A percentile compares a stretch with the other conserved stretches of the same genome.
These are phyloP conservation scores for Molanna angustata DNA, from an alignment of 2,888 invertebrate genomes.

Conservation along the genomic window DNA sequence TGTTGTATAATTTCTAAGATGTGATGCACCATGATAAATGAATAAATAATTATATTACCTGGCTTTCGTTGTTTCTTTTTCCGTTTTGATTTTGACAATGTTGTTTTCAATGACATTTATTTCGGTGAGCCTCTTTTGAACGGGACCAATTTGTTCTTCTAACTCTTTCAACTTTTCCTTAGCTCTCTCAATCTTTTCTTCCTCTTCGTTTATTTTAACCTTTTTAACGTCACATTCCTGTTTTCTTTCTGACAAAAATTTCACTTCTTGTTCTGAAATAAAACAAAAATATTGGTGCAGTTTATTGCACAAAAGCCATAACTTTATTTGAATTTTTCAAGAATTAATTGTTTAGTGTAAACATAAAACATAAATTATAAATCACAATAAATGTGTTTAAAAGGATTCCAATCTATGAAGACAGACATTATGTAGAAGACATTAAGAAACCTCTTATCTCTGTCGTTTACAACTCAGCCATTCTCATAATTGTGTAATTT, in stretches of 20 bases:
- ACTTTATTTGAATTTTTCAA: too few relatives aligned
- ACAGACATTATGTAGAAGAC: too few relatives aligned
- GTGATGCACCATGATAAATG: too few relatives aligned
- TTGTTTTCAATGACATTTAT: conserved; percentile 55
- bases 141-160: conserved; percentile 54
- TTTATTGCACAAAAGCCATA: too few relatives aligned
- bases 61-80: conserved; percentile 56
- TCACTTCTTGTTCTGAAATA: conserved; percentile 52
- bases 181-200: conserved; percentile 59
- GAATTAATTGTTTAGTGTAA: not conserved
- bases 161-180: conserved; percentile 59
- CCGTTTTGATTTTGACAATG: conserved; percentile 51
- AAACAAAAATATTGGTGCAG: not conserved
- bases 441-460: too few relatives aligned
- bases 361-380: not conserved
- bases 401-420: not conserved
- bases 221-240: conserved; percentile 61
- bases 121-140: conserved; percentile 52
- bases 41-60: conserved; percentile 43
- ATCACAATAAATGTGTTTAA: not conserved
- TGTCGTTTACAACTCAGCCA: too few relatives aligned
- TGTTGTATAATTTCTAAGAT: too few relatives aligned
- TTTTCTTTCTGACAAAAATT: conserved; percentile 55
- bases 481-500: too few relatives aligned
- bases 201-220: conserved; percentile 54